Percentiles rank a stretch among this genome's conserved stretches.
These are phyloP conservation scores for Lytechinus pictus DNA, from an alignment of 35 echinoderm and acorn worm genomes.

Conservation along the genomic window DNA sequence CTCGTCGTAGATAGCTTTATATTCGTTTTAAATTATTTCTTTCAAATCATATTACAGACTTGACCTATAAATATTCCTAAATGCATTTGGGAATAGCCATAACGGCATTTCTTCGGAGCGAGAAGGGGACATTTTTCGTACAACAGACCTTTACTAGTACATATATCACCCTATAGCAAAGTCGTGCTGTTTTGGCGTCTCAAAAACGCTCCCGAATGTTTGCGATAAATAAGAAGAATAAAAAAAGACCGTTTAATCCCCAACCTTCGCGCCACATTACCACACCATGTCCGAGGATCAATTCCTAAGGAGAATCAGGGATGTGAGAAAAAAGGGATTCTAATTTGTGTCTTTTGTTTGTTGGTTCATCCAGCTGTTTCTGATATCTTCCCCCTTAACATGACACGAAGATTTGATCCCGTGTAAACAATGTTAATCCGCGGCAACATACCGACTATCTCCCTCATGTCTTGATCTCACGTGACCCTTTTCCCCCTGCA, in stretches of 20 bases:
- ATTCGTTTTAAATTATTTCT: background rate
- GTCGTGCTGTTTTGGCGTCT: background rate
- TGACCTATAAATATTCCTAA: background rate
- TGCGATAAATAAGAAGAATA: background rate
- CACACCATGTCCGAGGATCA: background rate
- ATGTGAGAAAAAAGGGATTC: background rate
- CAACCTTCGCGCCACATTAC: background rate
- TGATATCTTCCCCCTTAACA: background rate
- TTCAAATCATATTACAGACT: background rate
- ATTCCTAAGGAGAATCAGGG: background rate
- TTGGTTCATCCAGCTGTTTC: conserved; percentile 1
- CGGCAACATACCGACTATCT: conserved; percentile 15
- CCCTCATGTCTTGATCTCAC: conserved; percentile 20
- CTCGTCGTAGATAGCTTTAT: background rate
- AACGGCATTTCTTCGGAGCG: background rate
- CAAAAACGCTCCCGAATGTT: background rate
- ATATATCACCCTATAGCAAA: background rate
- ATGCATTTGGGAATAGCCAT: background rate
- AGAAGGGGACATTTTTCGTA: background rate
- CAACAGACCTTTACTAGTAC: background rate
- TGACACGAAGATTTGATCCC: conserved; percentile 18
- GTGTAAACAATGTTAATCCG: conserved; percentile 45
- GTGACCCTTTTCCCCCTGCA: conserved; percentile 26
- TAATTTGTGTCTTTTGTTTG: conserved; percentile 14
- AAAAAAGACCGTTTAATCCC: background rate